Base-by-base conservation (phyloP, 2,888 invertebrate species). In the Dolichomitus sp. region DNA sequence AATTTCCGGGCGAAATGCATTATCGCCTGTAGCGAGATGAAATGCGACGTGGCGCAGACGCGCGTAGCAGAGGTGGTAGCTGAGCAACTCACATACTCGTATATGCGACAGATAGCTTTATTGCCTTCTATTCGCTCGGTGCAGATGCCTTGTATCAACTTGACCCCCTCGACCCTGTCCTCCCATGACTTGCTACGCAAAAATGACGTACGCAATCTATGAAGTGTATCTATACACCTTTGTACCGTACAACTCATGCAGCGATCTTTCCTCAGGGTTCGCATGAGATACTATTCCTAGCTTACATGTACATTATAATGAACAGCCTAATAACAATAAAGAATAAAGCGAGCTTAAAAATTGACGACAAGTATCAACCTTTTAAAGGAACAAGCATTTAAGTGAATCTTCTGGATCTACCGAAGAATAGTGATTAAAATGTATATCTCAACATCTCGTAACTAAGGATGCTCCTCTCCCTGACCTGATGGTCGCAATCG, bases 181-280 rank as follows among this genome's bases (percentile, higher is more conserved):
- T 72, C 57, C 63, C 61, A 37, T 19, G 19, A 19, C 77, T 50
- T 27, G 65, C 40, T 68, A 79, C 74, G 84, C 79, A 85, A 86
- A 86, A 86, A 85, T 86, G 86, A 85, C 84, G 66, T 81, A 85
- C 77, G 85, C 81, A 85, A 85, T 86, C 86, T 83, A 73, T 81
- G 73, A 77, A 84, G 77, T 73, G 77, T 61, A 84, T 85, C 83
- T 83, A 77, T 83, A 82, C 80, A 83, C 74, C 85, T 82, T 74
- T 61, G 77, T 77, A 66, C 65, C 59, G 76, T 70, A 54, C 61
- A 73, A 40, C 74, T 80, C 70, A 61, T 69, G 66, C 72, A 73
- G 59, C 70, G 12, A 61, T 17, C 63, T 81, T 81, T 40, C 45
- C 42, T 14, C 42, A 30, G n/a, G 23, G 40, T 19, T 27, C 80